Evolutionary conservation across 2,888 invertebrate species (phyloP).

Genomic region (Cyclophora punctaria): DNA sequence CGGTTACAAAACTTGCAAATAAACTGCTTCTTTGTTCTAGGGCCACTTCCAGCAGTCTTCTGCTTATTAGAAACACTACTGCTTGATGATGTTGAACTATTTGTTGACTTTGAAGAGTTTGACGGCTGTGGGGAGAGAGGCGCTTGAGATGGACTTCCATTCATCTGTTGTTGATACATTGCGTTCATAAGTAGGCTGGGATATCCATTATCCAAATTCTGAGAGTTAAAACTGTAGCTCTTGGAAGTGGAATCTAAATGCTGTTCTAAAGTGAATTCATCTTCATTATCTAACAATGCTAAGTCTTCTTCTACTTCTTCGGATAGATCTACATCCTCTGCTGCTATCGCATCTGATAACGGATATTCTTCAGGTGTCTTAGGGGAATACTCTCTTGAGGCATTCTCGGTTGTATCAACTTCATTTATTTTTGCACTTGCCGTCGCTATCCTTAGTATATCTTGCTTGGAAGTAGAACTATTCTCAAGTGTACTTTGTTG

Average conservation of each 20-base stretch:
- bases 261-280: slow-evolving; percentile 78
- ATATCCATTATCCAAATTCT: slow-evolving; percentile 79
- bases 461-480: slow-evolving; percentile 74
- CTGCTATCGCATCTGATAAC: slow-evolving; percentile 67
- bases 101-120: slow-evolving; percentile 63
- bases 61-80: slow-evolving; percentile 66
- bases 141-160: slow-evolving; percentile 62
- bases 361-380: slow-evolving; percentile 68
- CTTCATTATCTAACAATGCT: slow-evolving; percentile 83
- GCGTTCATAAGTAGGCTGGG: slow-evolving; percentile 82
- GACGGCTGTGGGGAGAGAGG: slow-evolving; percentile 62
- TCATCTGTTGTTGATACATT: slow-evolving; percentile 76
- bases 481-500: slow-evolving; percentile 47
- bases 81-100: slow-evolving; percentile 63
- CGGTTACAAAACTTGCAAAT: slow-evolving; percentile 98
- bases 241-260: slow-evolving; percentile 66
- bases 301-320: slow-evolving; percentile 85
- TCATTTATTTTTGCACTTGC: slow-evolving; percentile 70
- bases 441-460: slow-evolving; percentile 79
- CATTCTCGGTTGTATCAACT: slow-evolving; percentile 51
- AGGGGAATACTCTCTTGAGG: slow-evolving; percentile 58
- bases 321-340: slow-evolving; percentile 79
- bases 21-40: slow-evolving; percentile 96
- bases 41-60: slow-evolving; percentile 74
- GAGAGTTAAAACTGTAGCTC: slow-evolving; percentile 62